phyloP scores from a whole-genome alignment of 2,797 vertebrate genomes.

The Manis javanica region DNA sequence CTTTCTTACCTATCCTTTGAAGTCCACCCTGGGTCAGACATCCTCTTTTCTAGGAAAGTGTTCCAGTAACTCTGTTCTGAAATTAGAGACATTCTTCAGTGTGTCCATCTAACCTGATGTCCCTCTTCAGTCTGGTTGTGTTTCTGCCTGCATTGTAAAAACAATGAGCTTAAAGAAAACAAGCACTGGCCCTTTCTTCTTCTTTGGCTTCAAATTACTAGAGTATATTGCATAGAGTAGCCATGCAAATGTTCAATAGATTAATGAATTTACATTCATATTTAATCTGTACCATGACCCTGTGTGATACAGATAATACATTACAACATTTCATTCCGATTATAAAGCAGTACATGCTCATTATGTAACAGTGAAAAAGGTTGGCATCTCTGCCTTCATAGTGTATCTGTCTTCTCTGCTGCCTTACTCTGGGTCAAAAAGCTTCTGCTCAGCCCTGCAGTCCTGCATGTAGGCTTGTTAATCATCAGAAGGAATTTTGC shows the following conservation, averaged over 20 bases:
- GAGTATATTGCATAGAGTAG: not conserved
- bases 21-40: not conserved
- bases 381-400: too few species aligned
- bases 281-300: not conserved
- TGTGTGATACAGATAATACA: not conserved
- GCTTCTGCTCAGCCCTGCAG: too few species aligned
- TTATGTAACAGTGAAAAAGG: too few species aligned
- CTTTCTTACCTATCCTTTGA: not conserved
- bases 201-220: not conserved
- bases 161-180: not conserved
- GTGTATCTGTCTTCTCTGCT: too few species aligned
- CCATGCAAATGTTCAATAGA: not conserved
- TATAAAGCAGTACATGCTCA: not conserved
- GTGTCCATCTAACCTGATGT: not conserved
- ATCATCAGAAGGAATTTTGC: too few species aligned
- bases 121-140: not conserved
- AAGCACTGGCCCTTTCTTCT: not conserved
- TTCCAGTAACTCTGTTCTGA: not conserved
- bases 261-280: not conserved
- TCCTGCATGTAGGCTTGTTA: too few species aligned
- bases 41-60: not conserved
- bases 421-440: too few species aligned
- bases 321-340: not conserved
- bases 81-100: not conserved
- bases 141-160: not conserved